Evolutionary conservation across 2,797 vertebrate species (phyloP), one percentile per base, ranked within the genome.

Genomic region (Tokudaia tokunoshimensis): DNA sequence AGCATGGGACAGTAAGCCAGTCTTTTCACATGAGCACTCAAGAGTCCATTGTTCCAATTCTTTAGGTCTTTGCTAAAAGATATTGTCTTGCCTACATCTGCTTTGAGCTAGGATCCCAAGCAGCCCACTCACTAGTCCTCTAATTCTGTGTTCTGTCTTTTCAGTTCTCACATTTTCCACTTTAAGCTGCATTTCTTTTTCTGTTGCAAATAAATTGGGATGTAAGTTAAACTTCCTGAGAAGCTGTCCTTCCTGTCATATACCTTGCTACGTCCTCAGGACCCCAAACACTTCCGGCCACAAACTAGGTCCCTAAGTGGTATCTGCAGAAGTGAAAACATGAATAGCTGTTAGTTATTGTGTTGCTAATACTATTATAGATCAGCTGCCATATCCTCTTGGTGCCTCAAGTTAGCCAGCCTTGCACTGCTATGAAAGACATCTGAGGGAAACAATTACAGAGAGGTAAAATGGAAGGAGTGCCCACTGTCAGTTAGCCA

Each of bases 251-350:
- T 44, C 65, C 13, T 47, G 20, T 20, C 37, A 65, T 5, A 65
- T 50, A 6, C 41, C 17, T 84, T 34, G 24, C 37, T 83, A 2
- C 44, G 24, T 61, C 29, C 41, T 84, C 59, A 47, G 61, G 41
- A 29, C 29, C 41, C 29, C 61, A 84, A 20, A 47, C 65, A 24
- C 80, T 82, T 82, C 63, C 34, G 79, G 63, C 41, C 63, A 55
- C 29, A 88, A 84, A 67, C 55, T 65, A 91, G 34, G 9, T 50
- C 65, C 37, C 65, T 79, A 83, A 41, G 3, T 44, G 74, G 50
- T 55, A 80, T 88, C 89, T 80, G 72, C 91, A 63, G 78, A 95
- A 88, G 59, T 82, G 24, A 50, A 41, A 47, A 6, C 29, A 78
- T 31, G 1, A 70, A 44, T 50, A 57, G 76, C 81, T 79, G 3